Evolutionary conservation across 2,888 invertebrate species (phyloP), one percentile per base, ranked within the genome.

Genomic region (Cantharis nigra): DNA sequence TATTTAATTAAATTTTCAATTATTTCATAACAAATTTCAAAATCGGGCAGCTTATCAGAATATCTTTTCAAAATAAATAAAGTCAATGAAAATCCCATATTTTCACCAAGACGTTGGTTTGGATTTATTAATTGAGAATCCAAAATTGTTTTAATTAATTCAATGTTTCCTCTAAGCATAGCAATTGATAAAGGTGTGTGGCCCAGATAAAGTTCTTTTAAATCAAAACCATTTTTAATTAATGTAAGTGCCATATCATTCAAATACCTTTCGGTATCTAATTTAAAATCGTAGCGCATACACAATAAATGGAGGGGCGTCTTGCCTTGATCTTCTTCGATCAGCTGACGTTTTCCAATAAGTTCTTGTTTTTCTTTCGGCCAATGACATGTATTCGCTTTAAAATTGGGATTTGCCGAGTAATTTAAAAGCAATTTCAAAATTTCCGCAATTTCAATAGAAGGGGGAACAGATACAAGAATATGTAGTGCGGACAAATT

Each of bases 171-270:
- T 73, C 84, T 82, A 7, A 88, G 71, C 9, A 88, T 84, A 5
- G 88, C 87, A 28, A 89, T 75, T 3, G 87, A 85, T 70, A 89
- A 80, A 2, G 86, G 83, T 3, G 85, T 86, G 72, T 88, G 88
- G 5, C 87, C 88, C 62, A 89, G 81, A 81, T 87, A 88, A 7
- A 80, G 81, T 9, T 83, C 81, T n/a, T 82, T 76, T 7, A 14
- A 3, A 18, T 13, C 13, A 11, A 65, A 72, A 0, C 78, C 78
- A 16, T 71, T 28, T 3, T 67, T 18, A 7, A 77, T 63, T 33
- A 75, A 26, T 5, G 16, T 13, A 3, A 67, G 14, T n/a, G 69
- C 77, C 67, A 77, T 77, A 30, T 74, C 9, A 11, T 18, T 16
- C 3, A 77, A 81, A 70, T 81, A 70, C 11, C 79, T 75, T 9